Evolutionary conservation across 2,797 vertebrate species (phyloP).

Genomic region (Trematomus bernacchii): DNA sequence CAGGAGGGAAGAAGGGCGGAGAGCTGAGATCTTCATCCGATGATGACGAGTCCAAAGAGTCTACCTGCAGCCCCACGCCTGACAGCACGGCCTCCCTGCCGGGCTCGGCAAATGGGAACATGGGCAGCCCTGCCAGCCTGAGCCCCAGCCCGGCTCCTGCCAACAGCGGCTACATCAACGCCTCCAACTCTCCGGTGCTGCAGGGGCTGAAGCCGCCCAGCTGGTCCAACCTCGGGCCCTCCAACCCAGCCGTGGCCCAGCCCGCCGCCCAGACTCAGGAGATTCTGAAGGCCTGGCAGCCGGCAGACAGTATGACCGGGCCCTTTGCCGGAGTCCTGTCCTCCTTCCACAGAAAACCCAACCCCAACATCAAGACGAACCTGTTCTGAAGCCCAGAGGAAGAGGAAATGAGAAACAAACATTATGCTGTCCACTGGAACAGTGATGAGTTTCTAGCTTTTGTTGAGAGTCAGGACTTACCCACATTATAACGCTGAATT

Average conservation of each 20-base stretch:
- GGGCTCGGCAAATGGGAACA: slow-evolving; percentile 83
- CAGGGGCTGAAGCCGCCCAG: slow-evolving; percentile 91
- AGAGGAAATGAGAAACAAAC: slow-evolving; percentile 31
- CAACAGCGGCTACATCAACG: slow-evolving; percentile 81
- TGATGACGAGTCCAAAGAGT: slow-evolving; percentile 96
- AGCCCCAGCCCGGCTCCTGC: slow-evolving; percentile 90
- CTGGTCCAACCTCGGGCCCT: slow-evolving; percentile 90
- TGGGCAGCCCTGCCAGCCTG: slow-evolving; percentile 91
- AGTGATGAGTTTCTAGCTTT: slow-evolving; percentile 46
- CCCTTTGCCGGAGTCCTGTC: slow-evolving; percentile 96
- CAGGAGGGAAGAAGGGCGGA: slow-evolving; percentile 84
- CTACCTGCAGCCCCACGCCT: slow-evolving; percentile 95
- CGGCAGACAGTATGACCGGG: slow-evolving; percentile 92
- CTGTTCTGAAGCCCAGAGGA: slow-evolving; percentile 89
- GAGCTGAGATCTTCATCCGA: slow-evolving; percentile 92
- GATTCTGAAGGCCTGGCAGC: slow-evolving; percentile 96
- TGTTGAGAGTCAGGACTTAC: slow-evolving; percentile 51
- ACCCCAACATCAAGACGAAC: slow-evolving; percentile 90
- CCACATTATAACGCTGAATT: slow-evolving; percentile 40
- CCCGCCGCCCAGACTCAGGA: slow-evolving; percentile 88
- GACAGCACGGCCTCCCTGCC: slow-evolving; percentile 96
- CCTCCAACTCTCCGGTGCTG: slow-evolving; percentile 85
- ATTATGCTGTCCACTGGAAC: slow-evolving; percentile 41
- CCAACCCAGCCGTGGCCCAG: slow-evolving; percentile 82
- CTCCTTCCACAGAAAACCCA: slow-evolving; percentile 96